Evolutionary conservation across 2,888 invertebrate genomes (phyloP).

Genomic region (Tetheella fluctuosa): DNA sequence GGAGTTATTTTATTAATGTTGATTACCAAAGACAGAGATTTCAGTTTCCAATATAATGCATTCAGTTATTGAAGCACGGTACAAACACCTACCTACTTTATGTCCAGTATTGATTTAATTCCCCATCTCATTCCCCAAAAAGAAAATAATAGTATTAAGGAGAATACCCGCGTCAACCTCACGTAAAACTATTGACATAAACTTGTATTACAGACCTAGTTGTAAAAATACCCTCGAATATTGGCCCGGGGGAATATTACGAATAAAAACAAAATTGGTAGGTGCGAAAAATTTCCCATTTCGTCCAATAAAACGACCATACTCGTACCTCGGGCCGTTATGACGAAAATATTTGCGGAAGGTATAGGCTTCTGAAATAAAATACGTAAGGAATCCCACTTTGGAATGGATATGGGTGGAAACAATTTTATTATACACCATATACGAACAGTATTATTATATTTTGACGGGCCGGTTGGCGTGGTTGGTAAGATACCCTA

Average conservation of each 20-base stretch:
- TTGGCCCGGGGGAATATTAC: slow-evolving; percentile 9
- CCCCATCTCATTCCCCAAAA: background rate
- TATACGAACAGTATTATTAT: too few relatives aligned
- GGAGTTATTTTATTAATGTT: too few relatives aligned
- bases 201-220: background rate
- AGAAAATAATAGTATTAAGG: background rate
- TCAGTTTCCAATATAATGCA: too few relatives aligned
- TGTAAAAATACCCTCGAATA: slow-evolving; percentile 15
- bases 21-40: too few relatives aligned
- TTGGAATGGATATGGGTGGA: background rate
- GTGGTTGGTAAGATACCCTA: too few relatives aligned
- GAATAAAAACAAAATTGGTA: slow-evolving; percentile 18
- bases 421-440: slow-evolving; percentile 4
- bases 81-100: too few relatives aligned
- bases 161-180: background rate
- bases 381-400: slow-evolving; percentile 8
- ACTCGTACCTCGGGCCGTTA: slow-evolving; percentile 9
- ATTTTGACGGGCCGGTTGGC: too few relatives aligned
- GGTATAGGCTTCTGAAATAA: background rate
- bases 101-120: background rate
- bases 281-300: slow-evolving; percentile 19
- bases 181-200: background rate
- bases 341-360: slow-evolving; percentile 10
- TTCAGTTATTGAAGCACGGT: too few relatives aligned
- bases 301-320: slow-evolving; percentile 17